Percentiles rank a stretch among this genome's conserved stretches.
These are phyloP conservation scores for Gavialis gangeticus DNA, from an alignment of 2,113 vertebrate species.

Conservation along the genomic window DNA sequence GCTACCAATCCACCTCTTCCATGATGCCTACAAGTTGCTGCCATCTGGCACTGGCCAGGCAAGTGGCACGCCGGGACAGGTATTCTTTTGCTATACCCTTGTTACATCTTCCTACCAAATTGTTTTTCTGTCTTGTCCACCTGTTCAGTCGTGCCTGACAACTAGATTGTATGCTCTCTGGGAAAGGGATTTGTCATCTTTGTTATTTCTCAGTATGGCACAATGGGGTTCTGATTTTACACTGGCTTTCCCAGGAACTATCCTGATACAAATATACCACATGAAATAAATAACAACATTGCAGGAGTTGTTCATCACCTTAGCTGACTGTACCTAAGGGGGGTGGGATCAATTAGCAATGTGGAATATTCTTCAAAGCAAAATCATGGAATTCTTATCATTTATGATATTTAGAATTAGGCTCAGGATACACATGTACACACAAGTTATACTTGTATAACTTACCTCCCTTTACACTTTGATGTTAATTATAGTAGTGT, in stretches of 20 bases:
- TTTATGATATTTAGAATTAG: slow-evolving; percentile 45
- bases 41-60: not conserved
- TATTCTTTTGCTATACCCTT: not conserved
- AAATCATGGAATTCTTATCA: not conserved
- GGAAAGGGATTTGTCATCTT: not conserved
- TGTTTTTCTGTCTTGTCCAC: slow-evolving; percentile 12
- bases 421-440: not conserved
- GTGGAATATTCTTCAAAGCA: not conserved
- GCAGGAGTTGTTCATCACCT: not conserved
- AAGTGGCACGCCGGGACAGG: not conserved
- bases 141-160: not conserved
- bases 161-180: not conserved
- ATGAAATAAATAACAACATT: slow-evolving; percentile 2
- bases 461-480: too few species aligned
- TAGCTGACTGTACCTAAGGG: not conserved
- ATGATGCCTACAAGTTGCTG: not conserved
- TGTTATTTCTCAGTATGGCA: not conserved
- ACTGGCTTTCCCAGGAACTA: not conserved
- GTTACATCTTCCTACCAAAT: not conserved
- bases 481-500: too few species aligned
- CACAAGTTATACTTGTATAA: too few species aligned
- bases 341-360: not conserved
- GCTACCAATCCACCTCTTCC: not conserved
- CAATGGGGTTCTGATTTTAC: not conserved
- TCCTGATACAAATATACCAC: not conserved